Conservation (phyloP, 2,113 vertebrate species). For the Daphoenositta chrysoptera region DNA sequence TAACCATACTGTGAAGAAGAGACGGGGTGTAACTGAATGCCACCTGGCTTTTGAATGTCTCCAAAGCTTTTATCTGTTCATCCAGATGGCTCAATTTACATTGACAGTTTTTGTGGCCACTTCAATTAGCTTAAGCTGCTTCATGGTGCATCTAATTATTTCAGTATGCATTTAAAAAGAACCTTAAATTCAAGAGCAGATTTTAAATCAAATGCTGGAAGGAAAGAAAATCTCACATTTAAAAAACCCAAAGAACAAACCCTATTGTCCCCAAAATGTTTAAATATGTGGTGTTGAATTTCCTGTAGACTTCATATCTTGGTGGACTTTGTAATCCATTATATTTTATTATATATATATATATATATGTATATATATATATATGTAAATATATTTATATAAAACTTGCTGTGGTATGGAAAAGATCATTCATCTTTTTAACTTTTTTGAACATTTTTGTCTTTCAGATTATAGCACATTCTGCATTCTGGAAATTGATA, state of each 20-base stretch:
- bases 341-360: background rate
- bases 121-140: slow-evolving; percentile 58
- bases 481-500: background rate
- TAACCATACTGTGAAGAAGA: background rate
- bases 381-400: background rate
- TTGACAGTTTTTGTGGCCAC: slow-evolving; percentile 51
- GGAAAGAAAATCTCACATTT: background rate
- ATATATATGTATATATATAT: background rate
- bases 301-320: background rate
- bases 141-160: slow-evolving; percentile 46
- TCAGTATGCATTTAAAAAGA: background rate
- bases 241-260: background rate
- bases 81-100: slow-evolving; percentile 64
- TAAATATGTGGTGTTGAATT: background rate
- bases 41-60: slow-evolving; percentile 56
- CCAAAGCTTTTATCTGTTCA: slow-evolving; percentile 58
- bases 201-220: slow-evolving; percentile 2
- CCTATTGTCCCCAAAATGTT: background rate
- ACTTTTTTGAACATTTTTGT: background rate
- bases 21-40: background rate
- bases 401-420: rapidly evolving
- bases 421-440: background rate
- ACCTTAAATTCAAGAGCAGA: background rate
- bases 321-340: background rate
- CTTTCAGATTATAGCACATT: background rate